Percentiles rank a stretch among this genome's conserved stretches.
phyloP scores from a whole-genome alignment of 2,797 vertebrate species.

The Argentina silus region DNA sequence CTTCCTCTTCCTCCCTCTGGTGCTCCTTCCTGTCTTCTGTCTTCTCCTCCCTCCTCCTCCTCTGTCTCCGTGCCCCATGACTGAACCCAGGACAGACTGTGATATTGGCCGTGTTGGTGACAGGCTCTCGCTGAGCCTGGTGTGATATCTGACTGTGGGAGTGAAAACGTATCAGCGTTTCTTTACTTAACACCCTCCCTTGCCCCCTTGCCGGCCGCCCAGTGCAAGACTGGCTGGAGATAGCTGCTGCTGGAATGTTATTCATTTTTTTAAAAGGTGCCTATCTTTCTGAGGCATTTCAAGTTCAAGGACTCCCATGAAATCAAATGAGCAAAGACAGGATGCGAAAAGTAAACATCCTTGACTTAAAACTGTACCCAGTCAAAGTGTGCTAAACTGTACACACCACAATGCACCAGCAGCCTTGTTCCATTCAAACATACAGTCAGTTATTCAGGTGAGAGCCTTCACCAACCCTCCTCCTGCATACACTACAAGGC shows the following conservation, averaged over 20 bases:
- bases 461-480: no score
- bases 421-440: neutral
- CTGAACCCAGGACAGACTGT: slow-evolving; percentile 71
- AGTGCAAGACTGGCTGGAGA: slow-evolving; percentile 43
- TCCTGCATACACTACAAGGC: no score
- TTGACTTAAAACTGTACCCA: neutral
- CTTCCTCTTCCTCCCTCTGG: neutral
- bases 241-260: slow-evolving; percentile 38
- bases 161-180: slow-evolving; percentile 66
- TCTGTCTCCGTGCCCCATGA: slow-evolving; percentile 55
- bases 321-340: slow-evolving; percentile 47
- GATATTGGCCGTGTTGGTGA: slow-evolving; percentile 73
- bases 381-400: neutral
- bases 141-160: slow-evolving; percentile 69
- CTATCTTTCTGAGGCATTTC: slow-evolving; percentile 41
- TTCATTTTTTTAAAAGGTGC: slow-evolving; percentile 63
- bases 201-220: neutral
- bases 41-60: neutral
- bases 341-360: slow-evolving; percentile 23
- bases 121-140: slow-evolving; percentile 51
- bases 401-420: neutral
- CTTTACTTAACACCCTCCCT: slow-evolving; percentile 66
- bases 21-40: neutral
- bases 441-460: no score
- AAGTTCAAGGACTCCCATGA: slow-evolving; percentile 53